Conservation (phyloP, 2,888 invertebrate genomes). For the Eutolmus rufibarbis region DNA sequence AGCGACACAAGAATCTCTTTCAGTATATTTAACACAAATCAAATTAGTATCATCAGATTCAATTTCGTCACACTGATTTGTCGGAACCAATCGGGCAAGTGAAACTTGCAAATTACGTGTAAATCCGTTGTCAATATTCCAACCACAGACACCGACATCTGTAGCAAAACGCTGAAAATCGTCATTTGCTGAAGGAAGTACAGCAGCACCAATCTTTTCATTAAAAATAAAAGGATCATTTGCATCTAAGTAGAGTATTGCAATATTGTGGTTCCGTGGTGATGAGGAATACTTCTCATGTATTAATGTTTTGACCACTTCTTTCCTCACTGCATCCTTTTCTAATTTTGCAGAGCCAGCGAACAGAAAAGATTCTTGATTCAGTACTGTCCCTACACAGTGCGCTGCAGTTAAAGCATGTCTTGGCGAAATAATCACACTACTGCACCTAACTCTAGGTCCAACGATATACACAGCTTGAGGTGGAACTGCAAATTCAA, state of each 20-base stretch:
- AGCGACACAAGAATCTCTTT: background rate
- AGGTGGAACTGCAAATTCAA: background rate
- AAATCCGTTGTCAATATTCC: background rate
- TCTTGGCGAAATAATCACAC: background rate
- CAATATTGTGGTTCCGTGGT: background rate
- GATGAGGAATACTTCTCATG: background rate
- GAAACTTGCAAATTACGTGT: background rate
- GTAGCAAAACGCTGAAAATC: background rate
- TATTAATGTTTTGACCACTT: background rate
- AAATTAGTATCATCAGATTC: background rate
- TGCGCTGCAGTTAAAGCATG: background rate
- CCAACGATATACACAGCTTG: background rate
- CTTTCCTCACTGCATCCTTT: background rate
- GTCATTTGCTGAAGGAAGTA: background rate
- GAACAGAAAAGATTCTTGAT: background rate
- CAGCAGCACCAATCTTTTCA: background rate
- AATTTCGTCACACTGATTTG: background rate
- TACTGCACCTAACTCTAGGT: background rate
- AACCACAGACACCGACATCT: background rate
- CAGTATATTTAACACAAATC: background rate
- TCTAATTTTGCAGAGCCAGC: background rate
- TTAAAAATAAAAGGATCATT: background rate
- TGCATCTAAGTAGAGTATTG: background rate
- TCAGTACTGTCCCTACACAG: background rate
- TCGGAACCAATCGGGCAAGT: background rate